Conservation (phyloP, 2,888 invertebrate species). For the Erpobdella octoculata region DNA sequence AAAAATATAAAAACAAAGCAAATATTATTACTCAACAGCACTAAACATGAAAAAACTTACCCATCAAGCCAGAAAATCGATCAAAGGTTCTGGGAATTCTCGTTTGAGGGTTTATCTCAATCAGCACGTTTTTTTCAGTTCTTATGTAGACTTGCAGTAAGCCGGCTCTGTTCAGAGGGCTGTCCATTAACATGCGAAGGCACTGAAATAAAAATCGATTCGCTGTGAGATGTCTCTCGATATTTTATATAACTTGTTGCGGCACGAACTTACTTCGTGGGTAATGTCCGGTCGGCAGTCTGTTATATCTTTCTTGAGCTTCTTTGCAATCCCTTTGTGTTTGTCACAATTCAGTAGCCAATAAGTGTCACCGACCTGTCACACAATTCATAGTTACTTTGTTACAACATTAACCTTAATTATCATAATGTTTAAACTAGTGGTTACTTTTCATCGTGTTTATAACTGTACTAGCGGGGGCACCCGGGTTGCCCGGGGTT, state of each 20-base stretch:
- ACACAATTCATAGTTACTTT: not conserved
- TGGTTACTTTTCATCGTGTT: no score
- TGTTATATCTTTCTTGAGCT: conserved; percentile 74
- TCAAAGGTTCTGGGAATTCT: conserved; percentile 93
- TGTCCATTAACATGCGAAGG: conserved; percentile 91
- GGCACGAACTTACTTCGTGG: conserved; percentile 69
- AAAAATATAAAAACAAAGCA: no score
- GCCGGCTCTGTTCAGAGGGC: conserved; percentile 89
- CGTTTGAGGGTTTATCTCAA: conserved; percentile 92
- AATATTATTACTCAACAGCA: no score
- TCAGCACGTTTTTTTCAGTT: conserved; percentile 82
- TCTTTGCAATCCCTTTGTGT: conserved; percentile 73
- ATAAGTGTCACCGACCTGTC: conserved; percentile 69
- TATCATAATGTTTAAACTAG: no score
- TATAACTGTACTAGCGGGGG: no score
- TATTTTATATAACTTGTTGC: no score
- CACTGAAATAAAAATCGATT: conserved; percentile 58
- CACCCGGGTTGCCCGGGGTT: no score
- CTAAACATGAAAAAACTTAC: conserved; percentile 55
- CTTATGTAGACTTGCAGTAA: conserved; percentile 87
- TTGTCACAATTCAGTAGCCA: conserved; percentile 89
- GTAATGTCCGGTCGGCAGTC: conserved; percentile 86
- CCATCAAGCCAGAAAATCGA: conserved; percentile 90
- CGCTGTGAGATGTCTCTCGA: no score
- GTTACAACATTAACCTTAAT: not conserved